These are phyloP conservation scores for Chrosomus eos DNA, from an alignment of 2,797 vertebrate genomes.

Conservation along the genomic window DNA sequence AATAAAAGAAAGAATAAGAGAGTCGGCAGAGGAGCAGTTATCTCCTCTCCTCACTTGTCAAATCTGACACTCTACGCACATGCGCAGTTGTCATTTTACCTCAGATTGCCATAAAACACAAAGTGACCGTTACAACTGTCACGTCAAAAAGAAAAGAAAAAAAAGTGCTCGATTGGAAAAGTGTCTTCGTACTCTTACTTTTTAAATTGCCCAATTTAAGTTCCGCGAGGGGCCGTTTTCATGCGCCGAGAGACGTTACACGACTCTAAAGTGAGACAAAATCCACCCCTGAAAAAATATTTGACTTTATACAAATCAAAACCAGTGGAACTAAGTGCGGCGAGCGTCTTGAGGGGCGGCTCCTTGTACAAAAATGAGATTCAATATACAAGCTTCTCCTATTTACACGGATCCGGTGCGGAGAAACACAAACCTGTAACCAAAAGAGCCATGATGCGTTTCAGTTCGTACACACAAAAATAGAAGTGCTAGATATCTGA, in stretches of 20 bases:
- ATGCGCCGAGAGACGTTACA: not conserved
- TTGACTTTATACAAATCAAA: conserved; percentile 45
- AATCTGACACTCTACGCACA: too few relatives aligned
- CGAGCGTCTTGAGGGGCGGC: conserved; percentile 26
- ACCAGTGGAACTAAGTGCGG: conserved; percentile 25
- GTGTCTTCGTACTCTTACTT: not conserved
- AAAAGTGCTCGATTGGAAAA: conserved; percentile 48
- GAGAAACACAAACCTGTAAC: conserved; percentile 47
- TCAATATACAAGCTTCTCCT: conserved; percentile 55
- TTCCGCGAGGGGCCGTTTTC: not conserved
- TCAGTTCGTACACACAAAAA: conserved; percentile 35
- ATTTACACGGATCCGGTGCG: conserved; percentile 52
- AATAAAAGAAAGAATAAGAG: too few relatives aligned
- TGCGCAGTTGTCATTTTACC: too few relatives aligned
- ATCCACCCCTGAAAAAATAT: conserved; percentile 50
- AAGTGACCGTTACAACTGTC: too few relatives aligned
- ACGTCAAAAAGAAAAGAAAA: not conserved
- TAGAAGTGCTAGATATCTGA: conserved; percentile 51
- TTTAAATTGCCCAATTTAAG: not conserved
- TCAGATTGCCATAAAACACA: too few relatives aligned
- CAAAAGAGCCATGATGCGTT: conserved; percentile 14
- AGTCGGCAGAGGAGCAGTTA: too few relatives aligned
- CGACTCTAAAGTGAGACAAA: not conserved
- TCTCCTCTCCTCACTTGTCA: too few relatives aligned
- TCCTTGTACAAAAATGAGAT: conserved; percentile 50